Conservation (phyloP, 30 jellyfish, hydroid and myxozoan species). For the Catostylus mosaicus region DNA sequence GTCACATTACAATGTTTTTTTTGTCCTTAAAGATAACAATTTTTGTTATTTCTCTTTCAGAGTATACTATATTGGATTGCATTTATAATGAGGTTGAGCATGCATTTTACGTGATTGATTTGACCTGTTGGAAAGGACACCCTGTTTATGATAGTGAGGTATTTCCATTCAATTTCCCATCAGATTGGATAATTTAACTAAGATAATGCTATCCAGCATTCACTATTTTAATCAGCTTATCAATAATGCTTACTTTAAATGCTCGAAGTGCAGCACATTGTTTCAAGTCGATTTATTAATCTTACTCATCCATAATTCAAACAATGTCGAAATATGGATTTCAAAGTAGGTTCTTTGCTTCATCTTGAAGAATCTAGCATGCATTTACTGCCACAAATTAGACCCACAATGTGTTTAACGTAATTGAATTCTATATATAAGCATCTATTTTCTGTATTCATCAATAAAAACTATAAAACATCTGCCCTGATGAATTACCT, state of each 20-base stretch:
- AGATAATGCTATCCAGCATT: neutral
- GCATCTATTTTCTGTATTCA: no score
- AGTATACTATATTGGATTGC: constrained; percentile 83
- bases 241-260: neutral
- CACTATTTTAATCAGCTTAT: neutral
- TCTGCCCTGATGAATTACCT: no score
- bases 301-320: neutral
- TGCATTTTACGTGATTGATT: constrained; percentile 76
- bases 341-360: neutral
- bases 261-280: neutral
- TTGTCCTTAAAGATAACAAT: neutral
- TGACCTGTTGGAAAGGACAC: constrained; percentile 92
- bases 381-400: neutral
- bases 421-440: no score
- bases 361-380: neutral
- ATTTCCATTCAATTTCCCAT: constrained; percentile 13
- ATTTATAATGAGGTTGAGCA: constrained; percentile 82
- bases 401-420: neutral
- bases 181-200: neutral
- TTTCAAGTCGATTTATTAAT: neutral
- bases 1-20: neutral
- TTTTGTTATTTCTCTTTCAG: constrained; percentile 10
- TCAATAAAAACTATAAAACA: no score
- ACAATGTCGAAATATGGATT: neutral
- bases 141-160: constrained; percentile 95